Percentiles rank a stretch among this genome's conserved stretches.
phyloP scores from a whole-genome alignment of 1,140 invertebrate genomes.

The Lepidostoma basale region DNA sequence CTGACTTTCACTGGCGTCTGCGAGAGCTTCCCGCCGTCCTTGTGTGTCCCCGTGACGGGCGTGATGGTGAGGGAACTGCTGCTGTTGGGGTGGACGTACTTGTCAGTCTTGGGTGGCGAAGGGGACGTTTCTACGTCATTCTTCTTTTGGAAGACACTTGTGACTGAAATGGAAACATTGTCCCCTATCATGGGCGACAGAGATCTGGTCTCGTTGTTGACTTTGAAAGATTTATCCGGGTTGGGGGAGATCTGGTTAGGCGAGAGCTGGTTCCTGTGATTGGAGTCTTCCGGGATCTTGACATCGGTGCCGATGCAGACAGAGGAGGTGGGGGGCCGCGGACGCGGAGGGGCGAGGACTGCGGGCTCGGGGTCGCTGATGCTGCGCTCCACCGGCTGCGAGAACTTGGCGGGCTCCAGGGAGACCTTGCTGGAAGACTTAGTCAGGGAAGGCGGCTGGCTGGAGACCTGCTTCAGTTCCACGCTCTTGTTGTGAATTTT shows the following conservation, averaged over 20 bases:
- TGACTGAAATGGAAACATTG: slow-evolving; percentile 41
- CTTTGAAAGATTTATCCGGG: slow-evolving; percentile 35
- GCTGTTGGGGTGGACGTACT: slow-evolving; percentile 51
- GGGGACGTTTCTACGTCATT: slow-evolving; percentile 30
- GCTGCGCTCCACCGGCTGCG: slow-evolving; percentile 11
- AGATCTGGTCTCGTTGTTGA: slow-evolving; percentile 13
- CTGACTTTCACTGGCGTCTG: slow-evolving; percentile 7
- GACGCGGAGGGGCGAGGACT: neutral
- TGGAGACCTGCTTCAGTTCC: slow-evolving; percentile 22
- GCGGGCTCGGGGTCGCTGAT: slow-evolving; percentile 36
- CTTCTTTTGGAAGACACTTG: slow-evolving; percentile 40
- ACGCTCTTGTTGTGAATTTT: slow-evolving; percentile 14
- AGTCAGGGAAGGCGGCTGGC: slow-evolving; percentile 6
- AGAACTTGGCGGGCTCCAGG: neutral
- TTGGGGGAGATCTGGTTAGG: neutral
- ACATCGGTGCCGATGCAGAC: slow-evolving; percentile 29
- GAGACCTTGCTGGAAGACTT: slow-evolving; percentile 16
- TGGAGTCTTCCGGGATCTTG: neutral
- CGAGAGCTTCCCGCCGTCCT: slow-evolving; percentile 15
- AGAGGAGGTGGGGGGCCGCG: slow-evolving; percentile 25
- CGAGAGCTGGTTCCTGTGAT: neutral
- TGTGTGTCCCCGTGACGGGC: slow-evolving; percentile 17
- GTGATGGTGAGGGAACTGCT: slow-evolving; percentile 55
- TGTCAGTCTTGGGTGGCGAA: slow-evolving; percentile 42
- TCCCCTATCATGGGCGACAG: slow-evolving; percentile 24